A percentile compares a stretch with the other conserved stretches of the same genome.
Evolutionary conservation across 2,113 vertebrate species (phyloP).

Genomic region (Callorhinus ursinus): DNA sequence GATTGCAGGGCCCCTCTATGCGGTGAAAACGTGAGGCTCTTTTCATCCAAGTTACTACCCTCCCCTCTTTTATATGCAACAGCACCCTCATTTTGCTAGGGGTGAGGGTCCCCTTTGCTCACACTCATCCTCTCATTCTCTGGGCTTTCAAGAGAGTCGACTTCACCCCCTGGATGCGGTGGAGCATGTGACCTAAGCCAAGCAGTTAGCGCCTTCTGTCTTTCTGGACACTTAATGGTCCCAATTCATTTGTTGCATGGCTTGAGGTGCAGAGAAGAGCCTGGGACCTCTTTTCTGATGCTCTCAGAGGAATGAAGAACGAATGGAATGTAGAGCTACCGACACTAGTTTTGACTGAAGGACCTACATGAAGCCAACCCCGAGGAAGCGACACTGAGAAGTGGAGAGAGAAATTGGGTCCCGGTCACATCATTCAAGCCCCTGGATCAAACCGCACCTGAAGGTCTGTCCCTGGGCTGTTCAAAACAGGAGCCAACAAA

Average conservation of each 20-base stretch:
- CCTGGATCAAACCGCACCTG: background rate
- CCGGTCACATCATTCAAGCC: background rate
- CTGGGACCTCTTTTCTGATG: background rate
- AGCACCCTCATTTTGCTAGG: background rate
- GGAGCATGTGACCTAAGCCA: background rate
- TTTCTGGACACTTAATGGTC: background rate
- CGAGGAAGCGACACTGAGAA: background rate
- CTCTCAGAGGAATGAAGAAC: background rate
- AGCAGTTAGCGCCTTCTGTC: background rate
- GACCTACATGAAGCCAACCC: background rate
- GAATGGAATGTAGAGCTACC: background rate
- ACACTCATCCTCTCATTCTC: background rate
- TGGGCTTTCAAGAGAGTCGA: background rate
- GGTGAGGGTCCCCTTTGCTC: background rate
- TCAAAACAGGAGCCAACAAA: background rate
- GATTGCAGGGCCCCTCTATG: fast-evolving
- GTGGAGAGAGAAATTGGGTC: background rate
- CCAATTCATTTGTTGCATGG: background rate
- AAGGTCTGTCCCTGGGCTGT: background rate
- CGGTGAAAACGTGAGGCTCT: background rate
- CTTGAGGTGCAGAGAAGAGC: background rate
- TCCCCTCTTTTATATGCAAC: background rate
- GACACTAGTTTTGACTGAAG: background rate
- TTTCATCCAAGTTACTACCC: background rate
- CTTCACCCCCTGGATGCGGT: background rate